A percentile compares a stretch with the other conserved stretches of the same genome.
These are phyloP conservation scores for Globodera ellingtonae DNA, from an alignment of 1,140 invertebrate species.

Conservation along the genomic window DNA sequence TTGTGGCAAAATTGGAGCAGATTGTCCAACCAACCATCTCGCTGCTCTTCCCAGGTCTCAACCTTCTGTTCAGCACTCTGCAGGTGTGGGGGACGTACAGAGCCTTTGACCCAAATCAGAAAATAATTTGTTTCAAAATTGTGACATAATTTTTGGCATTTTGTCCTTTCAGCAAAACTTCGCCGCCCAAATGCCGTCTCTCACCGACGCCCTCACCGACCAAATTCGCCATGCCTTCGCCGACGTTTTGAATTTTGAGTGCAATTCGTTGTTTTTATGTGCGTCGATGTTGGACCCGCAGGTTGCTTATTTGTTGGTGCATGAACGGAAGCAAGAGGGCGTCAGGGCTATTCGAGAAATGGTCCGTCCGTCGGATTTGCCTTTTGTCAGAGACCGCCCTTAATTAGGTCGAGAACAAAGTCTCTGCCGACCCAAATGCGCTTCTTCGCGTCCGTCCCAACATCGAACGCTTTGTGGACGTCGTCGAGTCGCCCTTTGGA, in stretches of 20 bases:
- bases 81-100: neutral
- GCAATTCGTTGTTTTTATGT: neutral
- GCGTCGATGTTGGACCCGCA: conserved; percentile 9
- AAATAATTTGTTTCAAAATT: neutral
- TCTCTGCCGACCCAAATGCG: neutral
- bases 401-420: neutral
- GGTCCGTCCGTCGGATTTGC: neutral
- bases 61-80: neutral
- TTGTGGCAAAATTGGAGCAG: conserved; percentile 11
- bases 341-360: neutral
- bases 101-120: neutral
- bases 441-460: neutral
- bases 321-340: neutral
- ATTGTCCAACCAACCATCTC: neutral
- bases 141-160: neutral
- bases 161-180: conserved; percentile 3
- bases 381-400: too few species aligned
- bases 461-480: neutral
- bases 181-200: neutral
- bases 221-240: neutral
- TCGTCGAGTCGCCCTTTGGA: conserved; percentile 2
- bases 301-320: conserved; percentile 10
- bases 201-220: neutral
- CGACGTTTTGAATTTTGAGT: neutral
- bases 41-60: conserved; percentile 7